Conservation (phyloP, 2,888 invertebrate species). For the Hedychridium roseum region DNA sequence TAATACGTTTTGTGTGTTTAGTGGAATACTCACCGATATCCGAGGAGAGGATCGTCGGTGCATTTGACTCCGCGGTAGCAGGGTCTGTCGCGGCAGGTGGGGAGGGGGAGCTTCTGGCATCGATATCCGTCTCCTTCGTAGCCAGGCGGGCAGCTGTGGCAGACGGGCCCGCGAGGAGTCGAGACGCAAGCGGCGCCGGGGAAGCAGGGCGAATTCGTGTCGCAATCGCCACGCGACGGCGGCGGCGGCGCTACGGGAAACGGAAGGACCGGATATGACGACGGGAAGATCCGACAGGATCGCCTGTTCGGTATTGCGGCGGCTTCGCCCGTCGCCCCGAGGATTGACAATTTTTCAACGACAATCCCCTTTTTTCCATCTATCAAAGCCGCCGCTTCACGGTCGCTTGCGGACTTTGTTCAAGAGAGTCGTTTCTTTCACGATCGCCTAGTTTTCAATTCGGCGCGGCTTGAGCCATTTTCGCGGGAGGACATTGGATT, state of each 20-base stretch:
- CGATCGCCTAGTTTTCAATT: too few relatives aligned
- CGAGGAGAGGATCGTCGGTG: constrained; percentile 46
- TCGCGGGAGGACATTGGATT: too few relatives aligned
- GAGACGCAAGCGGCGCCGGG: constrained; percentile 76
- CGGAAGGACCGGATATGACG: too few relatives aligned
- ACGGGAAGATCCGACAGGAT: too few relatives aligned
- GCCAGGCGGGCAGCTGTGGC: constrained; percentile 79
- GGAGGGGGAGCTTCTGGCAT: constrained; percentile 73
- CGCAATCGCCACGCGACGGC: constrained; percentile 39
- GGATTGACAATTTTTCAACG: neutral
- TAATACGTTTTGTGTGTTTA: too few relatives aligned
- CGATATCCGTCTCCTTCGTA: constrained; percentile 78
- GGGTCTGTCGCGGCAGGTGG: constrained; percentile 73
- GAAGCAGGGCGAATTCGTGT: constrained; percentile 54
- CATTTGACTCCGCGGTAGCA: constrained; percentile 69
- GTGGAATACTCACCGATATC: too few relatives aligned
- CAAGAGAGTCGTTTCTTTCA: too few relatives aligned
- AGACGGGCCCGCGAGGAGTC: constrained; percentile 74
- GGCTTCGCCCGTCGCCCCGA: neutral
- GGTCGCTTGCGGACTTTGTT: too few relatives aligned
- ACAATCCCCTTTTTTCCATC: too few relatives aligned
- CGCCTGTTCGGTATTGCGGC: neutral
- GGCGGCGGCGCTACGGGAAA: neutral
- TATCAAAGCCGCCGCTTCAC: too few relatives aligned
- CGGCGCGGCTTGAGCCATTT: too few relatives aligned